Evolutionary conservation across 2,113 vertebrate species (phyloP).

Genomic region (Erythrolamprus reginae): DNA sequence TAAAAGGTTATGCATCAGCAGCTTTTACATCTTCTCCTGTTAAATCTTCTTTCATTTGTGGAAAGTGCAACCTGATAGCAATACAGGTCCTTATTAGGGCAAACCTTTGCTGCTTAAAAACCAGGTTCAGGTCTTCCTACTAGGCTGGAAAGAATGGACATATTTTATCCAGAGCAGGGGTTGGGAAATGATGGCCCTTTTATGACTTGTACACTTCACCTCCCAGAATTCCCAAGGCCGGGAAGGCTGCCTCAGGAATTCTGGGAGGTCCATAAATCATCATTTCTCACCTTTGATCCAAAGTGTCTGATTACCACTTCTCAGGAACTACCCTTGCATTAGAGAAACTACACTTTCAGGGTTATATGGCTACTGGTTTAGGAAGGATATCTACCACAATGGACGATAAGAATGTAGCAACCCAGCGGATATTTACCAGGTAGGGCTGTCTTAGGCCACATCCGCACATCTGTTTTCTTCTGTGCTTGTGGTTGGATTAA

Average conservation of each 20-base stretch:
- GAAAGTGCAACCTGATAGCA: background rate
- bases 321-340: background rate
- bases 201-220: background rate
- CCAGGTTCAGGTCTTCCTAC: background rate
- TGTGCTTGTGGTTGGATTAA: background rate
- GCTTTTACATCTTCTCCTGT: constrained; percentile 3
- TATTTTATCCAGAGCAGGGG: background rate
- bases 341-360: background rate
- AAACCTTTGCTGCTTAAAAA: background rate
- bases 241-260: background rate
- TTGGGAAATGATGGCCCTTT: background rate
- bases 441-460: background rate
- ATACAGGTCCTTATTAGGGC: background rate
- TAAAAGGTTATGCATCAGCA: constrained; percentile 1
- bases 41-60: background rate
- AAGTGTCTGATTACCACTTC: background rate
- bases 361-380: background rate
- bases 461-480: background rate
- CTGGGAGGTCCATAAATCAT: background rate
- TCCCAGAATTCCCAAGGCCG: background rate
- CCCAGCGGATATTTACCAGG: background rate
- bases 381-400: background rate
- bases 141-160: background rate
- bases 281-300: background rate
- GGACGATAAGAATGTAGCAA: background rate